These are phyloP conservation scores for Pachyuromys duprasi DNA, from an alignment of 2,797 vertebrate genomes.

Conservation along the genomic window DNA sequence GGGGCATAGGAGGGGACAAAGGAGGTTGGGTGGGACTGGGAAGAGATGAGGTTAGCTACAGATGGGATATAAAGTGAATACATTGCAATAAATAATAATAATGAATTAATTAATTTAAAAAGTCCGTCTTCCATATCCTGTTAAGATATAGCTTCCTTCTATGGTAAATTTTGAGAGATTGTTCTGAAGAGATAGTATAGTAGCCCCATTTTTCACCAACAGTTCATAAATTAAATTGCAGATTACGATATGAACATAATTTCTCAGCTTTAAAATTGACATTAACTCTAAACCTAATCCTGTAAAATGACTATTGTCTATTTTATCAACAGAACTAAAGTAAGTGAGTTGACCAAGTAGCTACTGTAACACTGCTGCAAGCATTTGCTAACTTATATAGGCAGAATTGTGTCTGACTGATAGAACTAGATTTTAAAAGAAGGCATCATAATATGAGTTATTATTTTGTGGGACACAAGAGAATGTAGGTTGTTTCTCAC, in stretches of 20 bases:
- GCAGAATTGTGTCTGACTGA: background rate
- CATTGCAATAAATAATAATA: too few relatives aligned
- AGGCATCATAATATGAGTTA: background rate
- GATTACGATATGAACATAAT: background rate
- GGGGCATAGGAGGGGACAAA: too few relatives aligned
- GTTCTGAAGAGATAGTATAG: background rate
- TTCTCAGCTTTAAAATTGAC: background rate
- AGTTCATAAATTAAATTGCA: background rate
- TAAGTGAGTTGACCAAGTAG: background rate
- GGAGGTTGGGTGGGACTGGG: too few relatives aligned
- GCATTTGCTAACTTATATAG: background rate
- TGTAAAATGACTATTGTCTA: background rate
- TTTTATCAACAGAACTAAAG: background rate
- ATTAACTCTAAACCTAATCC: background rate
- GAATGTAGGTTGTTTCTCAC: background rate
- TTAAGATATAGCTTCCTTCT: background rate
- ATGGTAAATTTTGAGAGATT: background rate
- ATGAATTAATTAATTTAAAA: background rate
- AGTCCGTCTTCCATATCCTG: background rate
- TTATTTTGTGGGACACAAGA: background rate
- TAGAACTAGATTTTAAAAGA: background rate
- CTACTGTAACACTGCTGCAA: background rate
- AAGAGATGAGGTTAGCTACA: too few relatives aligned
- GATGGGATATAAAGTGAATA: too few relatives aligned
- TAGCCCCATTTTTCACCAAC: background rate